Base-by-base conservation (phyloP, 1,140 invertebrate species). In the Eufriesea mexicana region DNA sequence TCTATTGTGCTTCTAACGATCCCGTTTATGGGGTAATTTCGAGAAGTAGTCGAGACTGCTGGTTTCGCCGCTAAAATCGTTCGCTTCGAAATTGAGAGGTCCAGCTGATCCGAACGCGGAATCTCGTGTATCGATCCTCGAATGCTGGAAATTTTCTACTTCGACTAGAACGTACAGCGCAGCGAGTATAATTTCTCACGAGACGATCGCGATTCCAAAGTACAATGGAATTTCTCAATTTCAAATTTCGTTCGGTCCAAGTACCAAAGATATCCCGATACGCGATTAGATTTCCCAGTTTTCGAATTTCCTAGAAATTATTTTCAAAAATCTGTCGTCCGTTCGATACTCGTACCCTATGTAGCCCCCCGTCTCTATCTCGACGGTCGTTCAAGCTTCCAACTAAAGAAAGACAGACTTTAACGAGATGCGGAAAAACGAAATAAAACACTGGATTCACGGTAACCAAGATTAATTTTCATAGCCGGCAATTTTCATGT, bases 1-100 rank as follows among this genome's bases (percentile, higher is more conserved):
- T n/a, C 68, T 76, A 80, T 87, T 84, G 77, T 87, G 51, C 67
- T 47, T 77, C 82, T 87, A 87, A 84, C 86, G 73, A 84, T 85
- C 59, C 82, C 76, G 67, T 77, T 87, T 84, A 80, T 68, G 86
- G 67, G 77, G 57, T 72, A 45, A 80, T 84, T 87, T 79, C 35
- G 51, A 51, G 73, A 55, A 79, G 68, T 57, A 62, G 47, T 85
- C 57, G 71, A 61, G 49, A 76, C 12, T 25, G 16, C 20, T 25
- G 61, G 61, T 66, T 59, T 83, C 42, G 68, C 49, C 16, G 25
- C 2, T 67, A 73, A 77, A 75, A 83, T 84, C 64, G 74, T 2
- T 23, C 16, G 2, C 45, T 42, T 86, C 51, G 51, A 20, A 57
- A 68, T 74, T 64, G 28, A 8, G 71, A 55, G 49, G 10, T 28